phyloP scores from a whole-genome alignment of 2,113 vertebrate genomes.

The Catharus minimus region DNA sequence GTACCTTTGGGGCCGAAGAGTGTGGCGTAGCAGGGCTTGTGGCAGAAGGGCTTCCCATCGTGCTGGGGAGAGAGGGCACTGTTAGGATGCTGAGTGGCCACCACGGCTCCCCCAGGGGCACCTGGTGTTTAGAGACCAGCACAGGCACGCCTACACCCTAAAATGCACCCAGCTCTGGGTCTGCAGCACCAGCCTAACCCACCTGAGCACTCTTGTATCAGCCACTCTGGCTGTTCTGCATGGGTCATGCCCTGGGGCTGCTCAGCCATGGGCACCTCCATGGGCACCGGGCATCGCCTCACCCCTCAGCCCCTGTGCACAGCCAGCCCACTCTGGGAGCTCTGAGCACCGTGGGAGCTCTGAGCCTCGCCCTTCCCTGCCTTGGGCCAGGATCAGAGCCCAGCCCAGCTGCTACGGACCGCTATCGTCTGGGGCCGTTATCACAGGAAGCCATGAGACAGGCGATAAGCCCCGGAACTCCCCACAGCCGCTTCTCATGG shows the following conservation, averaged over 20 bases:
- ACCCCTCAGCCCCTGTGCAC: neutral
- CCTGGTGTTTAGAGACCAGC: neutral
- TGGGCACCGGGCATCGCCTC: fast-evolving
- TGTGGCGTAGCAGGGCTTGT: slow-evolving; percentile 94
- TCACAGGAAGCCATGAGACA: neutral
- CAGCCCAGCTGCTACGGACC: neutral
- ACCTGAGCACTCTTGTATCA: neutral
- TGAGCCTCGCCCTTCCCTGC: neutral
- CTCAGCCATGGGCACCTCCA: neutral
- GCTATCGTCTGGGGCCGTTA: neutral
- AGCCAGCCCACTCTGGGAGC: fast-evolving
- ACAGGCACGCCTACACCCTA: neutral
- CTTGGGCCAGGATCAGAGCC: slow-evolving; percentile 8
- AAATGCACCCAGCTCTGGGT: fast-evolving
- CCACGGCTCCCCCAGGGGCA: fast-evolving
- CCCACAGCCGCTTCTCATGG: neutral
- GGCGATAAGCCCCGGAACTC: neutral
- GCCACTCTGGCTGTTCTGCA: fast-evolving
- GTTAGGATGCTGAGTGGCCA: fast-evolving
- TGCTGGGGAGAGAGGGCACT: slow-evolving; percentile 76
- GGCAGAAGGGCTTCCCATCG: slow-evolving; percentile 93
- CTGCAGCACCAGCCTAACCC: neutral
- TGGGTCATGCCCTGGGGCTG: fast-evolving
- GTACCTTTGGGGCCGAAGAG: slow-evolving; percentile 95
- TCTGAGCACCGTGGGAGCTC: neutral